Evolutionary conservation across 2,888 invertebrate genomes (phyloP).

Genomic region (Campoletis raptor): DNA sequence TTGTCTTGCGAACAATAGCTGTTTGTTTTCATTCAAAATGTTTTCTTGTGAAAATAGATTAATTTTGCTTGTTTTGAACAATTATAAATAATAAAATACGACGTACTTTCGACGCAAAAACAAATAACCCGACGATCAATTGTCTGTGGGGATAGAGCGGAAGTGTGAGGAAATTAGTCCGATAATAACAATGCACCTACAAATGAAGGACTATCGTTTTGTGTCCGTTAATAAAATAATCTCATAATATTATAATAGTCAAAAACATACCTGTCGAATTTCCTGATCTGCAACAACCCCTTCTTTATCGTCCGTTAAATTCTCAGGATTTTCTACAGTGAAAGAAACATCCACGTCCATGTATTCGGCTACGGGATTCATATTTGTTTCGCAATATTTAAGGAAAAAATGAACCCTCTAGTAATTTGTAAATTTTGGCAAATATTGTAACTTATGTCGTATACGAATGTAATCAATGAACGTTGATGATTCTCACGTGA

Average conservation of each 20-base stretch:
- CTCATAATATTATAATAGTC: background rate
- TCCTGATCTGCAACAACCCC: background rate
- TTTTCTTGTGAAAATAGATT: background rate
- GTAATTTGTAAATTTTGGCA: background rate
- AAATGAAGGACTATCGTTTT: background rate
- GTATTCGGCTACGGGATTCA: background rate
- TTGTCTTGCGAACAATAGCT: background rate
- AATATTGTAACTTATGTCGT: too few relatives aligned
- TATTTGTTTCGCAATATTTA: background rate
- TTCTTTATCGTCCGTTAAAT: background rate
- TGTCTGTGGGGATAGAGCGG: background rate
- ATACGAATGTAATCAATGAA: too few relatives aligned
- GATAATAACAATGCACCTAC: background rate
- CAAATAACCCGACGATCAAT: background rate
- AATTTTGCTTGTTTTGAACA: background rate
- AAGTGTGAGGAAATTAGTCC: background rate
- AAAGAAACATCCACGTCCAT: background rate
- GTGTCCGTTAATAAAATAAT: background rate
- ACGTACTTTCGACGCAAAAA: background rate
- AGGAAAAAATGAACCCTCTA: background rate
- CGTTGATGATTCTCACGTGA: too few relatives aligned
- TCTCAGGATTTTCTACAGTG: background rate
- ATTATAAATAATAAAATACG: background rate
- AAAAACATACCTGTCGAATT: background rate
- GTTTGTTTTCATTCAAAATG: background rate